Percentiles rank a stretch among this genome's conserved stretches.
These are phyloP conservation scores for Quadriops clusia DNA, from an alignment of 2,888 invertebrate genomes.

Conservation along the genomic window DNA sequence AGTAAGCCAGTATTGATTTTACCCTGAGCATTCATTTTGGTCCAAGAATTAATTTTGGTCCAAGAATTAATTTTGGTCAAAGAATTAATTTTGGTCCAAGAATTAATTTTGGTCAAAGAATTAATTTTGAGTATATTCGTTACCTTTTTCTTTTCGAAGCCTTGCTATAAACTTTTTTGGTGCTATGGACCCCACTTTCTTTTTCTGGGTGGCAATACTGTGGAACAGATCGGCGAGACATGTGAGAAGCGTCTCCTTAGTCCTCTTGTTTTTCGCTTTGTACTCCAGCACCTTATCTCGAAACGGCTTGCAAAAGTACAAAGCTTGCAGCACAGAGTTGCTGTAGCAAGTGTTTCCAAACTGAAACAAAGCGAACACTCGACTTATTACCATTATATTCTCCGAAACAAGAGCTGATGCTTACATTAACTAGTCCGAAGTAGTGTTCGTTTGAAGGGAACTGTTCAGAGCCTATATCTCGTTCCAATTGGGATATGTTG, in stretches of 20 bases:
- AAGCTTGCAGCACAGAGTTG: constrained; percentile 97
- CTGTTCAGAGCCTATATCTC: constrained; percentile 97
- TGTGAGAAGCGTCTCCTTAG: constrained; percentile 93
- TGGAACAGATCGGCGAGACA: constrained; percentile 98
- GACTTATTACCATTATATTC: neutral
- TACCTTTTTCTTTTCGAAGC: constrained; percentile 94
- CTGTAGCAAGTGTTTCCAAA: constrained; percentile 99
- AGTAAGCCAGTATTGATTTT: too few relatives aligned
- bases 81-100: too few relatives aligned
- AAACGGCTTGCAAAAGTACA: constrained; percentile 99
- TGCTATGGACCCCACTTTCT: constrained; percentile 97
- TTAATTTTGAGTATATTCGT: too few relatives aligned
- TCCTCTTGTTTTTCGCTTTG: constrained; percentile 89
- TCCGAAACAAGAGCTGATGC: too few relatives aligned
- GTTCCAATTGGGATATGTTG: constrained; percentile 97
- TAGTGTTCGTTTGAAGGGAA: constrained; percentile 98
- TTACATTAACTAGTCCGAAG: constrained; percentile 98
- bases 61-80: too few relatives aligned
- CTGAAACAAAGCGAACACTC: constrained; percentile 36
- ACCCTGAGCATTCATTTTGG: too few relatives aligned
- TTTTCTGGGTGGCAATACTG: constrained; percentile 99
- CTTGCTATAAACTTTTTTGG: constrained; percentile 99
- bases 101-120: too few relatives aligned
- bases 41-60: too few relatives aligned
- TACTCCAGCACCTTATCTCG: constrained; percentile 97